Base-by-base conservation (phyloP, 2,888 invertebrate species). In the Phyllotreta striolata region DNA sequence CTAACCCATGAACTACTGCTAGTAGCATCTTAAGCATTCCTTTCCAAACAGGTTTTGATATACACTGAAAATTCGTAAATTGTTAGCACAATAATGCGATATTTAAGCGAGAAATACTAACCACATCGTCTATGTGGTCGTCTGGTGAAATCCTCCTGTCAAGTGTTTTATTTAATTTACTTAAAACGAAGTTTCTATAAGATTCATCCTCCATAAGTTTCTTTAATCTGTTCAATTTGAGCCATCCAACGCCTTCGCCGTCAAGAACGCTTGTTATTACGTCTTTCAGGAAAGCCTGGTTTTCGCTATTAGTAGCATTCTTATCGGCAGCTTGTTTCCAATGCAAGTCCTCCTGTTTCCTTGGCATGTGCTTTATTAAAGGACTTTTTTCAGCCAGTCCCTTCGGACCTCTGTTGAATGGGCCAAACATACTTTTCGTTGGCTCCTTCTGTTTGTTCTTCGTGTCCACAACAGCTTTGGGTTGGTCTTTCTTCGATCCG, bases 171-270 rank as follows among this genome's bases (percentile, higher is more conserved):
- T 99, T 99, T 3, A 99, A 85, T 79, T 97, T 95, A 71, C 94
- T 94, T 52, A 99, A 89, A 41, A 98, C 94, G 83, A 99, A 90
- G 79, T 96, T 97, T 39, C 99, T 87, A 81, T 98, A 96, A 51
- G 95, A 97, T 82, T 99, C 99, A 81, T 99, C 98, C 80, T 99
- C 98, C 95, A 99, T 96, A 35, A 99, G 84, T 77, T 96, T 97
- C 79, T 93, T 94, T 55, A 98, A 85, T 24, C 96, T 87, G 77
- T 93, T 95, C 12, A 96, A 84, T 79, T 98, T 96, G 52, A 99
- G 85, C 96, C 98, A 98, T 12, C 98, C 96, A 0, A 99, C 93
- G 0, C 96, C 96, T 82, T 96, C 95, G 3, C 97, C 97, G 67
- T 92, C 91, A 60, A 95, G 80, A 1, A 96, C 94, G 80, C 90